Base-by-base conservation (phyloP, 2,888 invertebrate genomes). In the Leucania comma region DNA sequence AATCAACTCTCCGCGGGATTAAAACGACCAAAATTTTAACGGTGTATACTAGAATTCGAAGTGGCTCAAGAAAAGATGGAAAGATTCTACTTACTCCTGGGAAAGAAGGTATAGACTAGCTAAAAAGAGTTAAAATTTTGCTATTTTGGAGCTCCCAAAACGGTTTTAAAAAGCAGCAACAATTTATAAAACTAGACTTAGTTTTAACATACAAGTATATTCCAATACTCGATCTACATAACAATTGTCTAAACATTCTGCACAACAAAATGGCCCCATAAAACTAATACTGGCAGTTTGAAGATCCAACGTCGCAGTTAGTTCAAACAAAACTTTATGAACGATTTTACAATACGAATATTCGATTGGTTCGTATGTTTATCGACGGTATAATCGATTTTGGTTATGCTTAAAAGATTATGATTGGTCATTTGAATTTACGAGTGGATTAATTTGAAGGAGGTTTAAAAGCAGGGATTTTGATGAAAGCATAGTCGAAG, bases 241-340 rank as follows among this genome's bases (percentile, higher is more conserved):
- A 29, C 50, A 26, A 42, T 26, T 35, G 57, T 29, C 68, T 84
- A 77, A 81, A 83, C 62, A 84, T 62, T 69, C 54, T 51, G 58
- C 53, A 38, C 72, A 60, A 38, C 84, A 84, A 81, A 81, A 83
- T 48, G 42, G 29, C 29, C 64, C 35, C 9, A 65, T 81, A 81
- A 81, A 81, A 70, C 64, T 71, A 62, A 48, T 56, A 68, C 75
- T 51, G 58, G 59, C 24, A 63, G 57, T 54, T 60, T 61, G 50
- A 67, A 61, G 56, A 61, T 61, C 14, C 12, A 54, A 62, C 57
- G 62, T 56, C 64, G 59, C 17, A 54, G 51, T 62, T 70, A n/a
- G 46, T 56, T 51, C 71, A 51, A 57, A 75, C 60, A 56, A 56
- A 58, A 60, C 35, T 50, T 58, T 29, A 29, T 58, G 53, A 58